Base-by-base conservation (phyloP, 2,797 vertebrate species). In the Trichosurus vulpecula region DNA sequence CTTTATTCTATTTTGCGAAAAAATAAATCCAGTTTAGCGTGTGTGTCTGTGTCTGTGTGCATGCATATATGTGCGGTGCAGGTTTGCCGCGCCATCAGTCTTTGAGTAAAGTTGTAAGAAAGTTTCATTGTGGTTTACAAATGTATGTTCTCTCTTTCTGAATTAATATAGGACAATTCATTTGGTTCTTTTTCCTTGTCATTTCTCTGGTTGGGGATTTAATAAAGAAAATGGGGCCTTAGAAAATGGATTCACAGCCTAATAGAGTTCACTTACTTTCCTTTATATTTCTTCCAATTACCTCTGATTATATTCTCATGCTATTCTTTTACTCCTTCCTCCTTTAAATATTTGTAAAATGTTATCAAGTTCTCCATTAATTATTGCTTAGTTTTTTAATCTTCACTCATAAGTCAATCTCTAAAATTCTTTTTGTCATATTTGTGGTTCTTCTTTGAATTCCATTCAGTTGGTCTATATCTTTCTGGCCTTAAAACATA, bases 101-200 rank as follows among this genome's bases (percentile, higher is more conserved):
- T 95, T 91, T 91, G 90, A 94, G 94, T 81, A 95, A 95, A 98
- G 57, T n/a, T 91, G 35, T 96, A 16, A 52, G n/a, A 47, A 54
- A 0, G 1, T 29, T 31, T 4, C 29, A 10, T 29, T 5, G 54
- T 91, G 29, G 0, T 90, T 93, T 95, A 51, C 1, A 91, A 94
- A 56, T 6, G 12, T 52, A n/a, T 41, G 19, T 54, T 54, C 35
- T 89, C 94, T 93, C 90, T 91, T 74, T 57, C 91, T 94, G 41
- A 56, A 52, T 22, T 54, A 89, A n/a, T 14, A 56, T 13, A 41
- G 52, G 13, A 3, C 12, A 30, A 31, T 22, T 11, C 57, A 27
- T 2, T 51, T 30, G 29, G 4, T 52, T 30, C 55, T 57, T 30
- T 53, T 16, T 30, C 30, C 81, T 55, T 90, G 12, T 25, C 57